Conservation (phyloP, 2,113 vertebrate species). For the Pipra filicauda region DNA sequence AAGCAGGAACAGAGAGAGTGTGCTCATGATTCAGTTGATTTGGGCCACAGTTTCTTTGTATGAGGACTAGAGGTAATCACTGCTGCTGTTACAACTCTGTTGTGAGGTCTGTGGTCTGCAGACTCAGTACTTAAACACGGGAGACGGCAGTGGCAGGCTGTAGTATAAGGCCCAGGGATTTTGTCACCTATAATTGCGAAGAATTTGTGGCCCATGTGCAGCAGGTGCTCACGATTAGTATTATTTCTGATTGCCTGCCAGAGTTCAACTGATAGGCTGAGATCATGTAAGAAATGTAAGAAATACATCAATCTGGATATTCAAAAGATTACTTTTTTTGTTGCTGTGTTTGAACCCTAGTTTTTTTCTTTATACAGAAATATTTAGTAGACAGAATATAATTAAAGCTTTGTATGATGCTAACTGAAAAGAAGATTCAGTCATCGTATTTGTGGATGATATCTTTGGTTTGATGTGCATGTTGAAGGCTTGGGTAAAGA, state of each 20-base stretch:
- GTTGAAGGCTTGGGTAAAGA: not conserved
- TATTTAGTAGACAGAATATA: not conserved
- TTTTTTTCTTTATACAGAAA: not conserved
- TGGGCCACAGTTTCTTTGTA: not conserved
- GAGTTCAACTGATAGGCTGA: not conserved
- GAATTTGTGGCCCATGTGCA: not conserved
- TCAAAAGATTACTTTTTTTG: not conserved
- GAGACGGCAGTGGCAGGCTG: fast-evolving
- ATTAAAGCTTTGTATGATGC: not conserved
- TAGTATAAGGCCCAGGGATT: not conserved
- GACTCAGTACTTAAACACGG: not conserved
- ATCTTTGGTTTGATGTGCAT: not conserved
- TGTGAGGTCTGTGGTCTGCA: not conserved
- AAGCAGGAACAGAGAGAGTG: not conserved
- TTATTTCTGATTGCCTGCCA: not conserved
- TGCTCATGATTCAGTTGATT: not conserved
- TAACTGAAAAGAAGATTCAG: not conserved
- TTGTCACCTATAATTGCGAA: not conserved
- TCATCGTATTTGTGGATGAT: not conserved
- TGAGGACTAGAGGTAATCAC: fast-evolving
- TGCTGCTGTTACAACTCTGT: not conserved
- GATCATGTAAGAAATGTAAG: not conserved
- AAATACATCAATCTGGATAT: not conserved
- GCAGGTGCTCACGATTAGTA: not conserved
- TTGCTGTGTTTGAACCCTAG: not conserved